Evolutionary conservation across 2,113 vertebrate species (phyloP), one percentile per base, ranked within the genome.

Genomic region (Pagrus major): DNA sequence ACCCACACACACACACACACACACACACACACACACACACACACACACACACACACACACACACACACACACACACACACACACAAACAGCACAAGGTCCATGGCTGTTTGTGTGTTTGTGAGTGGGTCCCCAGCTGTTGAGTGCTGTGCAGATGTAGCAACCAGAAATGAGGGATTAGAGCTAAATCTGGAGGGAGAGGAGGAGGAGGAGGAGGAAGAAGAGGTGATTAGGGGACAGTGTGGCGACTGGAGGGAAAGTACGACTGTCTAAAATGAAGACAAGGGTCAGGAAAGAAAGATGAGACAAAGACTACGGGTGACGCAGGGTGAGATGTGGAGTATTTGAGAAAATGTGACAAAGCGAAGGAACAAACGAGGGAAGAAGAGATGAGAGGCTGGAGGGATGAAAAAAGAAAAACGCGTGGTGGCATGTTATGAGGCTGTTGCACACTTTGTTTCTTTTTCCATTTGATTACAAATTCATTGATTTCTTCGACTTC

Each of bases 51-150:
- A 52, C 47, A 37, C 65, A 49, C 55, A 27, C 31, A 75, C 25
- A 49, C 21, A 51, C 54, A 77, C 35, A 52, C 66, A 72, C 67
- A 76, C 39, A n/a, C n/a, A n/a, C n/a, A n/a, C n/a, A n/a, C n/a
- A n/a, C n/a, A n/a, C n/a, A 55, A 61, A 69, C 39, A 3, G 12
- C 55, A 70, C 35, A 9, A 35, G 29, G 80, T 71, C 76, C 84
- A 59, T 80, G 66, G 31, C 49, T 87, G 84, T 84, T 77, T 88
- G 70, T 81, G 77, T 83, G 82, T 90, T 76, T 84, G 79, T 82
- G 84, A 58, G 82, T 84, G 10, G 79, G 72, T 85, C 85, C 63
- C 88, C 93, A 94, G 94, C 92, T 94, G 93, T 91, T 93, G 84
- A 91, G 81, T 71, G 86, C 64, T 80, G 81, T 81, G 73, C 91